Percentiles rank a stretch among this genome's conserved stretches.
These are phyloP conservation scores for Altica lythri DNA, from an alignment of 2,888 invertebrate species.

Conservation along the genomic window DNA sequence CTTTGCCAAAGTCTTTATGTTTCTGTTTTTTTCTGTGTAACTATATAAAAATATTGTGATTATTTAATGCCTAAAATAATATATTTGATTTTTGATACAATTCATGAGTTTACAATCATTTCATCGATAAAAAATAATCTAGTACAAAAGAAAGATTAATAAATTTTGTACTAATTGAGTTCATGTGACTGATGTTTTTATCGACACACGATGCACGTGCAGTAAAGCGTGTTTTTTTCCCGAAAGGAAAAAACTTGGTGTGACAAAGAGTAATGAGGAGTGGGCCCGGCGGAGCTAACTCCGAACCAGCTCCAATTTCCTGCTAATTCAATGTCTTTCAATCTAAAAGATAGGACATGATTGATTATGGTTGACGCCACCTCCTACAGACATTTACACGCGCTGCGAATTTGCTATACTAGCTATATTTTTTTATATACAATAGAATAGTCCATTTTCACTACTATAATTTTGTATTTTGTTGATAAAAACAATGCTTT, in stretches of 20 bases:
- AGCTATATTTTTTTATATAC: too few relatives aligned
- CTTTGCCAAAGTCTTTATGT: too few relatives aligned
- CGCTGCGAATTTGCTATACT: too few relatives aligned
- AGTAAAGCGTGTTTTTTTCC: slow-evolving; percentile 20
- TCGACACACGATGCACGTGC: slow-evolving; percentile 23
- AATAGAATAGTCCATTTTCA: too few relatives aligned
- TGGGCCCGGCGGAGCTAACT: slow-evolving; percentile 40
- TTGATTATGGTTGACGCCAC: slow-evolving; percentile 53
- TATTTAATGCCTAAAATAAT: too few relatives aligned
- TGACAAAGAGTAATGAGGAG: slow-evolving; percentile 56
- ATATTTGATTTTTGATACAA: too few relatives aligned
- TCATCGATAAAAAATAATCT: not conserved
- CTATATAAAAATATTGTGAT: too few relatives aligned
- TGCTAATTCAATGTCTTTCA: slow-evolving; percentile 62
- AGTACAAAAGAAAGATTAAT: slow-evolving; percentile 11
- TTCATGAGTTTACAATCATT: not conserved
- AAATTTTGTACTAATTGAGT: slow-evolving; percentile 14
- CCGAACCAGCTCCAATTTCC: slow-evolving; percentile 56
- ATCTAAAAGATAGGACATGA: slow-evolving; percentile 58
- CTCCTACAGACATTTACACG: slow-evolving; percentile 40
- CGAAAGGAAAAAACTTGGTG: slow-evolving; percentile 30
- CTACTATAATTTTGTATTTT: too few relatives aligned
- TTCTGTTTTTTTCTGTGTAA: too few relatives aligned
- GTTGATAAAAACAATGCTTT: too few relatives aligned
- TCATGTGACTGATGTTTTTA: slow-evolving; percentile 19